These are phyloP conservation scores for Phalacrocorax pelagicus DNA, from an alignment of 2,113 vertebrate genomes.

Conservation along the genomic window DNA sequence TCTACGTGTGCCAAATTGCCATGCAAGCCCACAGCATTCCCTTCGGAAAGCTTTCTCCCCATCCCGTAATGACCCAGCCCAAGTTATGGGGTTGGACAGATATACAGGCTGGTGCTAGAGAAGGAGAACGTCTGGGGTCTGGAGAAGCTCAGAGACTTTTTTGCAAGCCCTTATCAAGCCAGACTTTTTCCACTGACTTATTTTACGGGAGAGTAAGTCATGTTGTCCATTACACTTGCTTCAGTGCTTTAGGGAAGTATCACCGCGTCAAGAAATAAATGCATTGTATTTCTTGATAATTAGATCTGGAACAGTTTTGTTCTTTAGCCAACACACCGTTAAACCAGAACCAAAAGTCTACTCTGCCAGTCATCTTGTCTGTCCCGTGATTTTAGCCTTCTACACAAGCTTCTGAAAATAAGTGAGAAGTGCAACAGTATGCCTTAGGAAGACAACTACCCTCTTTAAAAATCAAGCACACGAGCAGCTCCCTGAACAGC, in stretches of 20 bases:
- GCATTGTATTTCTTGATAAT: not conserved
- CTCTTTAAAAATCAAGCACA: not conserved
- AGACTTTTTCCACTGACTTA: not conserved
- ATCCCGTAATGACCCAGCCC: accelerated
- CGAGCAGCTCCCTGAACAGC: not conserved
- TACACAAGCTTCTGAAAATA: not conserved
- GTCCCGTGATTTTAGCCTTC: not conserved
- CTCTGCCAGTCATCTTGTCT: not conserved
- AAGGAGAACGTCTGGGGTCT: not conserved
- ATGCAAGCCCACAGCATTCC: accelerated
- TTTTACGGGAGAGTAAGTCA: accelerated
- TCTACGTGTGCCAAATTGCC: not conserved
- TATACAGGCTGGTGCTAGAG: not conserved
- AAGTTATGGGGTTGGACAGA: not conserved
- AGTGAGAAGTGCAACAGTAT: not conserved
- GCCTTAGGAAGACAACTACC: not conserved
- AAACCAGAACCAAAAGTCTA: not conserved
- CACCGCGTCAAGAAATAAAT: not conserved
- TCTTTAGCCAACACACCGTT: not conserved
- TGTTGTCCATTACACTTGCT: not conserved
- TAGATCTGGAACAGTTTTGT: not conserved
- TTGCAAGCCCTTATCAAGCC: not conserved
- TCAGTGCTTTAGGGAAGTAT: not conserved
- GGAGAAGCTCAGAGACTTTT: not conserved
- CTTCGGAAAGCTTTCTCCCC: not conserved